Base-by-base conservation (phyloP, 2,113 vertebrate genomes). In the Sprattus sprattus region DNA sequence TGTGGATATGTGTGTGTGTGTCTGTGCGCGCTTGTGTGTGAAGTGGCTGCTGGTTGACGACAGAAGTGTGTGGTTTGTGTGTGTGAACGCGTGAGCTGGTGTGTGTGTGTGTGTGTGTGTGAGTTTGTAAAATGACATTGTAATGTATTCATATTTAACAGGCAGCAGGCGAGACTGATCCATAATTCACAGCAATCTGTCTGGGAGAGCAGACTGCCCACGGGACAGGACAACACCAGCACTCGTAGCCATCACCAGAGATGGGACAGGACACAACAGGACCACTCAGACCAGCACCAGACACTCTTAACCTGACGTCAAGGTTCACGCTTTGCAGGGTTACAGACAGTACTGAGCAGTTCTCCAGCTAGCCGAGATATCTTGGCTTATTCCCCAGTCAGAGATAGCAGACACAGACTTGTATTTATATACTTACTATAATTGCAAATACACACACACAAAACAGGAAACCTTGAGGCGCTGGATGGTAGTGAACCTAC, bases 161-260 rank as follows among this genome's bases (percentile, higher is more conserved):
- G 32, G 64, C 92, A 90, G 88, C 39, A 86, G 87, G 90, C 90
- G 89, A 92, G 93, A 91, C 88, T 67, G 50, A 92, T 95, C 71
- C 90, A 95, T 95, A 91, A 95, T 95, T 94, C 90, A 94, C 20
- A 85, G 86, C 83, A 25, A 88, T 93, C 91, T 93, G 93, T 91
- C 90, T 87, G 64, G 10, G 25, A 57, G 6, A 86, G 83, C 84
- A 89, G 84, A 88, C 85, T 80, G 83, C 71, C 81, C 88, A 86
- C 93, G 87, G 89, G 18, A 60, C 54, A 57, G 54, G 18, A 60
- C 20, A 60, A 60, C 54, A 60, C 54, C 54, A 22, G 4, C 54
- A 6, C 54, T 60, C 54, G 22, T 22, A 20, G 22, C 18, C 54
- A 6, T 39, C 39, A 39, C 39, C 39, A 39, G 46, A 47, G 46